Evolutionary conservation across 2,113 vertebrate species (phyloP).

Genomic region (Motacilla alba): DNA sequence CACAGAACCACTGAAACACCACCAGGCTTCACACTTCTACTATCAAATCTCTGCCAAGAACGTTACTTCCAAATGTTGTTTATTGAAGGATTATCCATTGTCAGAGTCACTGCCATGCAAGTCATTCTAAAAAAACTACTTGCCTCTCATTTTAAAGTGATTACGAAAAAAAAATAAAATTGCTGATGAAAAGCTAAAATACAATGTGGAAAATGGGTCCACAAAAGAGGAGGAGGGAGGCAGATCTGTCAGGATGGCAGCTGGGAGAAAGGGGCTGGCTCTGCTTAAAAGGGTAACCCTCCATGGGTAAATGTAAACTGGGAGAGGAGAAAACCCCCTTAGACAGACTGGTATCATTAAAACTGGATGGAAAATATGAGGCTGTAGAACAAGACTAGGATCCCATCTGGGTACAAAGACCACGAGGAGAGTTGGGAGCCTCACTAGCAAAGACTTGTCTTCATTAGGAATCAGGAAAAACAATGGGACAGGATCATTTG

Average conservation of each 20-base stretch:
- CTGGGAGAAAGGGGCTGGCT: neutral
- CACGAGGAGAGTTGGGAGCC: neutral
- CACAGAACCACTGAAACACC: conserved; percentile 1
- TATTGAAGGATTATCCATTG: neutral
- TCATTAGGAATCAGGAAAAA: neutral
- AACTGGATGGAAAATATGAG: neutral
- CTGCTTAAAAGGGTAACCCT: rapidly evolving
- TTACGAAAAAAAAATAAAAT: neutral
- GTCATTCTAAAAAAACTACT: neutral
- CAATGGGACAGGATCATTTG: rapidly evolving
- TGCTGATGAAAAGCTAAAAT: neutral
- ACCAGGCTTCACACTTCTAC: neutral
- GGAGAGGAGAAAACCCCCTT: neutral
- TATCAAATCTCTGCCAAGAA: neutral
- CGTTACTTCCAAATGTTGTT: neutral
- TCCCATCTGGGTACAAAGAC: neutral
- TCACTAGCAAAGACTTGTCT: neutral
- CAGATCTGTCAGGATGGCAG: neutral
- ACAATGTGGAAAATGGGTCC: neutral
- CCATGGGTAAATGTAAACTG: neutral
- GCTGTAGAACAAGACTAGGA: neutral
- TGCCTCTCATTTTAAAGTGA: neutral
- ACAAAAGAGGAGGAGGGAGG: neutral
- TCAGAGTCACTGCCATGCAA: neutral
- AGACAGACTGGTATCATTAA: neutral